Base-by-base conservation (phyloP, 1,140 invertebrate genomes). In the Lordiphosa collinella region DNA sequence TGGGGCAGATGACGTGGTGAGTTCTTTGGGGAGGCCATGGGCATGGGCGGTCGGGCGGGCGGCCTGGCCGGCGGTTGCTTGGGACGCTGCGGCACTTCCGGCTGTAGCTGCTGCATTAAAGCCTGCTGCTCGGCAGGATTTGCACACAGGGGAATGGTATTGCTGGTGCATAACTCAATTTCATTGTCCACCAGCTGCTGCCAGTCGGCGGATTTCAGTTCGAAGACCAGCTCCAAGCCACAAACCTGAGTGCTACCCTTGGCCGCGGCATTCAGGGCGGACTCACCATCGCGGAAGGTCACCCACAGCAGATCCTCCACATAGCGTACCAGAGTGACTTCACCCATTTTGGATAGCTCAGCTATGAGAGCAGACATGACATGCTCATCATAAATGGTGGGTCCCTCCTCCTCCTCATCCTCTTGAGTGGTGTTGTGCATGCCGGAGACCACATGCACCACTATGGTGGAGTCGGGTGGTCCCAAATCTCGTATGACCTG, bases 391-490 rank as follows among this genome's bases (percentile, higher is more conserved):
- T 92, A 92, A 14, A 91, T 89, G 16, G 90, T 89, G 12, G 90
- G 90, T 6, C 90, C 91, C 46, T 89, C 90, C 13, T 91, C 89
- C 4, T 76, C 70, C 7, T 73, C 25, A 0, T 29, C 25, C 7
- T 29, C 25, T 8, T 8, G n/a, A 73, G 29, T 90, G 46, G 2
- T 62, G 31, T 3, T 54, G 43, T 0, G 64, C 36, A 5, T 88
- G 74, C 9, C 22, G 6, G 25, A 29, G 25, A 29, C 25, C 25
- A 92, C 91, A 73, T 93, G 93, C 1, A 99, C 92, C 49, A 98
- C 93, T 60, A 99, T 93, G 10, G 97, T 98, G n/a, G 95, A 95
- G 91, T 99, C 97, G 1, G 96, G 95, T n/a, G 98, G 97, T 6
- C 97, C 98, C 32, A 97, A 90, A 78, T 96, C 93, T 57, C 92